Evolutionary conservation across 2,888 invertebrate genomes (phyloP).

Genomic region (Pristionchus maxplancki): DNA sequence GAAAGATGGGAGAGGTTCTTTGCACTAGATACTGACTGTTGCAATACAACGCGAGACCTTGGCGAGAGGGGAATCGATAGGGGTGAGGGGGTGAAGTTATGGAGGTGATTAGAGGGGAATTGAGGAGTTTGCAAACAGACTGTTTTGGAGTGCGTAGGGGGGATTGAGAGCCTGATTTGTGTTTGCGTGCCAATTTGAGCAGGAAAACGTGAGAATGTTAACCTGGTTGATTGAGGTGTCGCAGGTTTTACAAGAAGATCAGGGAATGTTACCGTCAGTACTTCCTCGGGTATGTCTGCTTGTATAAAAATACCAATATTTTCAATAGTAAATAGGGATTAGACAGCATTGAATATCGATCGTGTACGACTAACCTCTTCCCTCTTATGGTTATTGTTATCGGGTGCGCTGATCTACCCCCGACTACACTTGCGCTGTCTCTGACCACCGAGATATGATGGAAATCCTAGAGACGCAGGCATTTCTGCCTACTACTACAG

Average conservation of each 20-base stretch:
- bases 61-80: slow-evolving; percentile 25
- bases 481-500: not conserved
- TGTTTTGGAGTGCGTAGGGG: not conserved
- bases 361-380: not conserved
- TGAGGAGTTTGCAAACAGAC: not conserved
- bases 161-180: not conserved
- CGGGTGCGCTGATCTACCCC: slow-evolving; percentile 4
- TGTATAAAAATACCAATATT: too few species aligned
- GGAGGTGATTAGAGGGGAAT: slow-evolving; percentile 28
- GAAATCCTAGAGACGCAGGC: not conserved
- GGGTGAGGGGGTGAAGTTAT: slow-evolving; percentile 16
- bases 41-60: not conserved
- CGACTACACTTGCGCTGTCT: not conserved
- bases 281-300: too few species aligned
- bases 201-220: not conserved
- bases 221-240: not conserved
- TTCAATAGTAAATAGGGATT: too few species aligned
- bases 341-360: not conserved
- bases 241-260: too few species aligned
- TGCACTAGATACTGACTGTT: not conserved
- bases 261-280: too few species aligned
- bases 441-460: not conserved
- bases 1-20: slow-evolving; percentile 9
- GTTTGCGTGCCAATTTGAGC: not conserved
- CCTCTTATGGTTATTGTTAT: slow-evolving; percentile 1